Conservation (phyloP, 2,888 invertebrate genomes). For the Hydriomena furcata region DNA sequence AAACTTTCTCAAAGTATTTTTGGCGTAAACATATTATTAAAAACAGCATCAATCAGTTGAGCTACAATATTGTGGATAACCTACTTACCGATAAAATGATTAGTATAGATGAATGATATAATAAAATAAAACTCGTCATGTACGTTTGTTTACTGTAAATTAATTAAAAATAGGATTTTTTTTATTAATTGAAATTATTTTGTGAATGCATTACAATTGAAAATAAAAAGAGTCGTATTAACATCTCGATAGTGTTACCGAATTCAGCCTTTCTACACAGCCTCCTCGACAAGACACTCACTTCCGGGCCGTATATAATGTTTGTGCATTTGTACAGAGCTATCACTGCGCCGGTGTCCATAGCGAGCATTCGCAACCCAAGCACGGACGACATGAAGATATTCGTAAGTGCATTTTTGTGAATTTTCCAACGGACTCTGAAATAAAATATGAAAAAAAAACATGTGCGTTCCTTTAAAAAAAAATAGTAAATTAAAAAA, state of each 20-base stretch:
- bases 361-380: constrained; percentile 50
- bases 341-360: constrained; percentile 62
- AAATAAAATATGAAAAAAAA: not conserved
- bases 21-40: no score
- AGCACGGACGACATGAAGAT: constrained; percentile 71
- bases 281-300: constrained; percentile 60
- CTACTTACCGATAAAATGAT: no score
- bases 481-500: no score
- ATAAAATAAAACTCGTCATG: no score
- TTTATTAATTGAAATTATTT: no score
- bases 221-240: constrained; percentile 33
- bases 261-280: constrained; percentile 65
- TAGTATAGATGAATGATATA: no score
- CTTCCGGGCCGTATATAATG: constrained; percentile 78
- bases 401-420: constrained; percentile 63
- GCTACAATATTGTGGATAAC: no score
- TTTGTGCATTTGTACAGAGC: constrained; percentile 60
- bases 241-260: constrained; percentile 52
- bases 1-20: no score
- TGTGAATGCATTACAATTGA: not conserved
- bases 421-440: not conserved
- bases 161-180: no score
- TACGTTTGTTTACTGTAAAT: no score
- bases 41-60: no score
- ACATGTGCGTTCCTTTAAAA: not conserved